Conservation (phyloP, 2,797 vertebrate species). For the Falco peregrinus region DNA sequence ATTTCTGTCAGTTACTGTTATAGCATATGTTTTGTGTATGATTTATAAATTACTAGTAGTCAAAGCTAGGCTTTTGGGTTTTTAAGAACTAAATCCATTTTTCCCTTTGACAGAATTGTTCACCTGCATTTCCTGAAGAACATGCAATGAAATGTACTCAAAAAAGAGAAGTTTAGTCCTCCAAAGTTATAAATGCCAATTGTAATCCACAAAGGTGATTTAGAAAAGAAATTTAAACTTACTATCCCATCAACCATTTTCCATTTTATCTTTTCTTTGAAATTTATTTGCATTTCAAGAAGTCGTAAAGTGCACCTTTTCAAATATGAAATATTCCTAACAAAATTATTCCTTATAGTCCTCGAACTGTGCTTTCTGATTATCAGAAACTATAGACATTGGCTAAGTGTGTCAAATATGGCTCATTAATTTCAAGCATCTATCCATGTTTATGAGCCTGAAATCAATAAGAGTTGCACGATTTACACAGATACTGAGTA, state of each 20-base stretch:
- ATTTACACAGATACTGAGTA: neutral
- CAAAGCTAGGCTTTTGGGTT: neutral
- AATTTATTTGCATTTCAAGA: constrained; percentile 51
- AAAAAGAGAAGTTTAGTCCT: neutral
- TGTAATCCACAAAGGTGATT: constrained; percentile 34
- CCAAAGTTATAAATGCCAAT: constrained; percentile 6
- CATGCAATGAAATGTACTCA: neutral
- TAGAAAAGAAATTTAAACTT: constrained; percentile 47
- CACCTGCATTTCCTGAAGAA: neutral
- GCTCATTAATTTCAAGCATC: constrained; percentile 46
- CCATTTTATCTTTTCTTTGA: constrained; percentile 22
- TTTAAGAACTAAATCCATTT: neutral
- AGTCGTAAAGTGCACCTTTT: constrained; percentile 20
- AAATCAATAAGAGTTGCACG: neutral
- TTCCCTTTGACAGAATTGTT: neutral
- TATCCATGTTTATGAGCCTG: constrained; percentile 31
- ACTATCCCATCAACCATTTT: neutral
- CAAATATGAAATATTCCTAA: neutral
- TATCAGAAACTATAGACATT: neutral
- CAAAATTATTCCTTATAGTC: neutral
- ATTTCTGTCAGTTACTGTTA: neutral
- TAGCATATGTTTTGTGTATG: neutral
- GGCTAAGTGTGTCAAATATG: constrained; percentile 12
- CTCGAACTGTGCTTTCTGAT: neutral
- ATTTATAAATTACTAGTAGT: neutral